Evolutionary conservation across 2,113 vertebrate species (phyloP).

Genomic region (Poeciliopsis occidentalis): DNA sequence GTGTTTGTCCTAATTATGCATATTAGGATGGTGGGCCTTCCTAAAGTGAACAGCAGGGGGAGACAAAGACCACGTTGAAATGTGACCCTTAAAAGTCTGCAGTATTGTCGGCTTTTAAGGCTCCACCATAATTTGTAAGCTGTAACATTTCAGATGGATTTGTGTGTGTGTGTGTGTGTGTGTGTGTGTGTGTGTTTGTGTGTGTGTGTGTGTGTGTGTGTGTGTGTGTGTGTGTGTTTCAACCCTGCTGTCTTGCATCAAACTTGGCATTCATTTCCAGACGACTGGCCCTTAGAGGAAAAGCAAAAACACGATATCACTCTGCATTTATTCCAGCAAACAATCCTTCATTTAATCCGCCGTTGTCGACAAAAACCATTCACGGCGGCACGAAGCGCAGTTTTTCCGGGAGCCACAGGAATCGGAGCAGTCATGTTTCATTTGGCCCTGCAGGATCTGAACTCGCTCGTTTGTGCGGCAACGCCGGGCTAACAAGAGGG

Average conservation of each 20-base stretch:
- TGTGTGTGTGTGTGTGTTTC: not conserved
- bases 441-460: not conserved
- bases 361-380: conserved; percentile 24
- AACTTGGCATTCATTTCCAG: not conserved
- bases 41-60: conserved; percentile 67
- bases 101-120: not conserved
- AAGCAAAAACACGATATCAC: not conserved
- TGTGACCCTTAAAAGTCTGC: not conserved
- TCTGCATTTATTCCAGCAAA: not conserved
- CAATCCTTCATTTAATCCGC: conserved; percentile 14
- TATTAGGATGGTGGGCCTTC: not conserved
- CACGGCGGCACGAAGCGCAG: conserved; percentile 8
- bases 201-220: too few species aligned
- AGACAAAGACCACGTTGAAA: conserved; percentile 51
- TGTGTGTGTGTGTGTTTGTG: too few species aligned
- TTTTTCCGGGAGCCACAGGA: not conserved
- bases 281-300: not conserved
- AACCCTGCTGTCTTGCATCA: not conserved
- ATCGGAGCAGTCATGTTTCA: not conserved
- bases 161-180: too few species aligned
- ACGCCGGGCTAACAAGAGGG: conserved; percentile 4
- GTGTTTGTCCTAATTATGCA: not conserved
- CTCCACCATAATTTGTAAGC: not conserved
- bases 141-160: conserved; percentile 7
- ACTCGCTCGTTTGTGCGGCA: conserved; percentile 4